Percentiles rank a stretch among this genome's conserved stretches.
phyloP scores from a whole-genome alignment of 1,140 invertebrate species.

The Caligus rogercresseyi region DNA sequence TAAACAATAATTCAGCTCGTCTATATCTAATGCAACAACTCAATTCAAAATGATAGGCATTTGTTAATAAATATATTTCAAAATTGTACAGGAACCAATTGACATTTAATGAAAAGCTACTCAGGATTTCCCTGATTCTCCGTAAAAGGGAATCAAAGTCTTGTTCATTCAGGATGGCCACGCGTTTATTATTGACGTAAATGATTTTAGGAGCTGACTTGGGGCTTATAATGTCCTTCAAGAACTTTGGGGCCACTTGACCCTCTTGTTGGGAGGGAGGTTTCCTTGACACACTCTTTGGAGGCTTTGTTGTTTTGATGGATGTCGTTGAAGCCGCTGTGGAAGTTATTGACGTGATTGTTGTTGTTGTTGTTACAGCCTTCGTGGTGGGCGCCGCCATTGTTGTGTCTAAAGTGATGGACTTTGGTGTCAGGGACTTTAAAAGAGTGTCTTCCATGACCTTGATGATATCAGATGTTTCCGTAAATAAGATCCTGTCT shows the following conservation, averaged over 20 bases:
- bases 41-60: no score
- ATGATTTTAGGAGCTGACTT: neutral
- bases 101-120: no score
- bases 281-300: neutral
- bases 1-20: no score
- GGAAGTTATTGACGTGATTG: neutral
- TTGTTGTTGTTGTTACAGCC: neutral
- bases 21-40: no score
- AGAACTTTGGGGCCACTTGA: neutral
- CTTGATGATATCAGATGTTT: conserved; percentile 3
- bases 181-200: neutral
- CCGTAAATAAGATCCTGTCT: conserved; percentile 2
- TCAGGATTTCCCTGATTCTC: no score
- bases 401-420: no score
- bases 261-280: no score
- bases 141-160: neutral
- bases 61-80: no score
- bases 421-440: no score
- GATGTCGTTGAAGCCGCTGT: neutral
- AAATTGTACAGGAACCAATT: no score
- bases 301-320: neutral
- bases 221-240: neutral
- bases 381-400: no score
- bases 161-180: neutral
- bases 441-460: neutral